A percentile compares a stretch with the other conserved stretches of the same genome.
These are phyloP conservation scores for Stenodema calcarata DNA, from an alignment of 2,888 invertebrate genomes.

Conservation along the genomic window DNA sequence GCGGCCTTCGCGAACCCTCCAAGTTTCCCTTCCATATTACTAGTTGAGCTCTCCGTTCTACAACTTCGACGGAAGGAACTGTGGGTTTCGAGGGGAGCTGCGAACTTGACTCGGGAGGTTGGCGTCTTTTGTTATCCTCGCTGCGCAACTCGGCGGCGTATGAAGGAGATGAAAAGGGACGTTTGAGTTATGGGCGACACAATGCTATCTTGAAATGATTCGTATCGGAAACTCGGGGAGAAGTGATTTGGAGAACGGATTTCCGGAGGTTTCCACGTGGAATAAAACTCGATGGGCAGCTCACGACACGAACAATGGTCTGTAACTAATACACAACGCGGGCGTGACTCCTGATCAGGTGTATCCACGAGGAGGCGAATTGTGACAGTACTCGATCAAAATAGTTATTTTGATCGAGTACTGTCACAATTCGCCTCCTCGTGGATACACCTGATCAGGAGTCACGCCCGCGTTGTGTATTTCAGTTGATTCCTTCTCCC, in stretches of 20 bases:
- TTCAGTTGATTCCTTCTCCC: too few relatives aligned
- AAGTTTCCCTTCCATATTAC: background rate
- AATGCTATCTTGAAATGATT: background rate
- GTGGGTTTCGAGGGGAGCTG: background rate
- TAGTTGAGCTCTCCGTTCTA: background rate
- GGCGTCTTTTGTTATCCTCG: background rate
- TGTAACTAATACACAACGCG: too few relatives aligned
- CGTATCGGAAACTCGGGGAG: background rate
- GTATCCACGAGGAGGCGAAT: too few relatives aligned
- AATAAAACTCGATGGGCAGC: too few relatives aligned
- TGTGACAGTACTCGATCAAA: too few relatives aligned
- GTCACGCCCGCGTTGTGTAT: too few relatives aligned
- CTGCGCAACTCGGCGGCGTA: background rate
- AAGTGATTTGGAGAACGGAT: background rate
- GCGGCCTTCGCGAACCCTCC: background rate
- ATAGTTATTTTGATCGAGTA: too few relatives aligned
- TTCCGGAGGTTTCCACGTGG: background rate
- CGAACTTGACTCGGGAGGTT: background rate
- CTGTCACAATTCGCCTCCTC: too few relatives aligned
- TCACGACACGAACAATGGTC: too few relatives aligned
- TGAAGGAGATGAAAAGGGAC: background rate
- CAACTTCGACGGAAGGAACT: background rate
- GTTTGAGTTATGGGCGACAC: background rate
- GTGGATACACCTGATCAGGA: too few relatives aligned
- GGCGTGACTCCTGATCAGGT: too few relatives aligned